Conservation (phyloP, 2,113 vertebrate species). For the Machaerirhynchus nigripectus region DNA sequence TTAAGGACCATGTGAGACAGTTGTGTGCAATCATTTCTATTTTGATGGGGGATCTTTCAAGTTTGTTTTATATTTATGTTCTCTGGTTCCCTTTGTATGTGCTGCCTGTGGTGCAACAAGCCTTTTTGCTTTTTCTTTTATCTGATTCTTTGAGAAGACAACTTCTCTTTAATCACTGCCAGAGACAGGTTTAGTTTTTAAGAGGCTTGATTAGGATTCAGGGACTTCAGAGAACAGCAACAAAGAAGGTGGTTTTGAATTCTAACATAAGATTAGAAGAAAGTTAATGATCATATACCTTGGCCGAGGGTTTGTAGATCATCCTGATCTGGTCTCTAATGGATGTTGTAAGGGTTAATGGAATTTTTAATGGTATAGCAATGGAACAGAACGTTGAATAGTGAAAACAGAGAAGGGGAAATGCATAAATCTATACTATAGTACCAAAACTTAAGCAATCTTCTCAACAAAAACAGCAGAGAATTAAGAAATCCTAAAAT, state of each 20-base stretch:
- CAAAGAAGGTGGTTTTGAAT: not conserved
- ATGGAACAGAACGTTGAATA: not conserved
- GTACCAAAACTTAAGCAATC: not conserved
- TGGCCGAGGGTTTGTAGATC: not conserved
- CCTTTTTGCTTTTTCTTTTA: slow-evolving; percentile 1
- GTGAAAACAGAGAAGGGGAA: not conserved
- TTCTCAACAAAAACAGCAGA: not conserved
- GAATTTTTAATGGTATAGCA: not conserved
- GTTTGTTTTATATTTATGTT: not conserved
- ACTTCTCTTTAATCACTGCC: slow-evolving; percentile 46
- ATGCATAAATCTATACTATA: not conserved
- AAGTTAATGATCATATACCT: not conserved
- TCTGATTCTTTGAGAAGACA: slow-evolving; percentile 27
- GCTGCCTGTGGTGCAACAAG: not conserved
- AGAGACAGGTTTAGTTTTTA: slow-evolving; percentile 10
- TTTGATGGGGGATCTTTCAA: not conserved
- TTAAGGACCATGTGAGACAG: not conserved
- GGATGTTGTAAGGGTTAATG: not conserved
- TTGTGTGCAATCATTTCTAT: not conserved
- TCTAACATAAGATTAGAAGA: not conserved
- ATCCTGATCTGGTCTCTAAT: not conserved
- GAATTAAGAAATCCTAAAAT: not conserved
- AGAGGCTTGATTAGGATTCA: not conserved
- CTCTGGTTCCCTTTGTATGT: not conserved
- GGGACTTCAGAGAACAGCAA: not conserved